Percentiles rank a stretch among this genome's conserved stretches.
phyloP scores from a whole-genome alignment of 2,113 vertebrate species.

The Meleagris gallopavo region DNA sequence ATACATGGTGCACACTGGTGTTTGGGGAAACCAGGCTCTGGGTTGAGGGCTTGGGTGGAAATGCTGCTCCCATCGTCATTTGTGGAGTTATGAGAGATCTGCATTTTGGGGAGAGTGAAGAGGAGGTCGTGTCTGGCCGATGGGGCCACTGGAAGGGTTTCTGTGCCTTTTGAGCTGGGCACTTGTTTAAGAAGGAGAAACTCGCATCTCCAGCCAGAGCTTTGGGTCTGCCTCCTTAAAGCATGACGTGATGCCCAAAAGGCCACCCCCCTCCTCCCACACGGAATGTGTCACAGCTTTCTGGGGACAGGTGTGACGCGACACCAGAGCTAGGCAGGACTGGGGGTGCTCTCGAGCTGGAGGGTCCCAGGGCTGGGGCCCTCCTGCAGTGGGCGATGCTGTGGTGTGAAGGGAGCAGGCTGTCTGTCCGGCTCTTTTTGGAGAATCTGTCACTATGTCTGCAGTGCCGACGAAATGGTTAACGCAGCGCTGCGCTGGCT shows the following conservation, averaged over 20 bases:
- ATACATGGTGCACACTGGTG: not conserved
- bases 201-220: not conserved
- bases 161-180: not conserved
- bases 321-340: not conserved
- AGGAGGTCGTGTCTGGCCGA: not conserved
- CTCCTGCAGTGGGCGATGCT: not conserved
- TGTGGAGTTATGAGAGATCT: not conserved
- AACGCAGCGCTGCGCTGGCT: constrained; percentile 11
- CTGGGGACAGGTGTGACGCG: not conserved
- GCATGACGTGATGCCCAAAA: not conserved
- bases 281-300: not conserved
- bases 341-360: not conserved
- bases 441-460: not conserved
- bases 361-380: not conserved
- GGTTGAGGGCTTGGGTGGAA: constrained; percentile 16
- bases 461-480: constrained; percentile 61
- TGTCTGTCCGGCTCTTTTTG: not conserved
- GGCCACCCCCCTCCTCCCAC: not conserved
- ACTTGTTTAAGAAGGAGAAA: not conserved
- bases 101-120: not conserved
- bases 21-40: not conserved
- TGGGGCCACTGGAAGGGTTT: not conserved
- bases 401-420: not conserved
- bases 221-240: not conserved
- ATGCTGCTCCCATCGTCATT: constrained; percentile 21